Percentiles rank a stretch among this genome's conserved stretches.
Conservation (phyloP, 2,888 invertebrate species). For the Chydorus sphaericus region DNA sequence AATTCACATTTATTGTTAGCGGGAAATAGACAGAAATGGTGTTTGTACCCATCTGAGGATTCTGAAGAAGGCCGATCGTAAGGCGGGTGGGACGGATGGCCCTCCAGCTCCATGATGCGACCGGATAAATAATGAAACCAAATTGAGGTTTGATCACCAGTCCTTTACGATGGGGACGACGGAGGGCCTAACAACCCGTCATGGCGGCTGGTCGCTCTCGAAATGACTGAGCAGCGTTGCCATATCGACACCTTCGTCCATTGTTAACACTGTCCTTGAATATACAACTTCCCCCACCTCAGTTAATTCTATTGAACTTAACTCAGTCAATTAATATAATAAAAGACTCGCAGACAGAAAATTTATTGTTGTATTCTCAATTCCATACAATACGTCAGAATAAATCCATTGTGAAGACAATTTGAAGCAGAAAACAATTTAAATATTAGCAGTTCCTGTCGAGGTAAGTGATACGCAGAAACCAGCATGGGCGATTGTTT, state of each 20-base stretch:
- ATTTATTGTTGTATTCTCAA: no score
- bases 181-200: neutral
- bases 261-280: no score
- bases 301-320: no score
- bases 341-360: neutral
- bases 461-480: no score
- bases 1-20: conserved; percentile 10
- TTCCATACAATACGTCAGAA: no score
- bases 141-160: neutral
- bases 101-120: conserved; percentile 36
- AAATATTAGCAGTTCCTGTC: neutral
- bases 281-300: no score
- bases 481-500: no score
- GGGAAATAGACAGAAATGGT: conserved; percentile 2
- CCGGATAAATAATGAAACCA: conserved; percentile 31
- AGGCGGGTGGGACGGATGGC: conserved; percentile 34
- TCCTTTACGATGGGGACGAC: conserved; percentile 12
- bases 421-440: neutral
- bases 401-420: neutral
- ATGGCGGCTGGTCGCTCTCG: neutral
- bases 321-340: neutral
- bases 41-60: conserved; percentile 33
- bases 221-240: no score
- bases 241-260: no score
- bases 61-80: conserved; percentile 32